These are phyloP conservation scores for Sipha maydis DNA, from an alignment of 2,888 invertebrate genomes.

Conservation along the genomic window DNA sequence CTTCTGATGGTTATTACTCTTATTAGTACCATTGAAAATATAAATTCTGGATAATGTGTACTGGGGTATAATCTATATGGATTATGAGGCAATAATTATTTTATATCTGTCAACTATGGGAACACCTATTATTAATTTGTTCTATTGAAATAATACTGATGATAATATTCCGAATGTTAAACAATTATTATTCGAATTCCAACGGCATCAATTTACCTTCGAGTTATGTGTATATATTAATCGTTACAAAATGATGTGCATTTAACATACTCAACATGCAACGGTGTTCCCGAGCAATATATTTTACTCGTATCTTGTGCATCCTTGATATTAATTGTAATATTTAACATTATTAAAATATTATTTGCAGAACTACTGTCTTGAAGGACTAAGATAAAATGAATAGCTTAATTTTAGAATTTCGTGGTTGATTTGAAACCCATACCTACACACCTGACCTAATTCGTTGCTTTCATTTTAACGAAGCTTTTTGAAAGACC, in stretches of 20 bases:
- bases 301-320: not conserved
- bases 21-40: no score
- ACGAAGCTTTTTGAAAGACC: slow-evolving; percentile 22
- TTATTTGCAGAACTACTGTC: slow-evolving; percentile 37
- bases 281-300: not conserved
- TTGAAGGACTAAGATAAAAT: slow-evolving; percentile 30
- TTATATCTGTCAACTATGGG: no score
- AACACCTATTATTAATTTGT: not conserved
- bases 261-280: not conserved
- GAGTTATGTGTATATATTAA: not conserved
- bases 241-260: not conserved
- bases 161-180: no score
- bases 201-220: not conserved
- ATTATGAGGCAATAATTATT: no score
- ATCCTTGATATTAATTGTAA: not conserved
- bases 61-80: no score
- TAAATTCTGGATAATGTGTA: no score
- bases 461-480: slow-evolving; percentile 24
- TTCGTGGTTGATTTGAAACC: slow-evolving; percentile 30
- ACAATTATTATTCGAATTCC: not conserved
- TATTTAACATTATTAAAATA: slow-evolving; percentile 25
- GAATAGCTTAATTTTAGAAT: slow-evolving; percentile 2
- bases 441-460: slow-evolving; percentile 22
- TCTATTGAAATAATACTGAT: no score
- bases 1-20: no score